Evolutionary conservation across 2,113 vertebrate species (phyloP), one percentile per base, ranked within the genome.

Genomic region (Scartelaos histophorus): DNA sequence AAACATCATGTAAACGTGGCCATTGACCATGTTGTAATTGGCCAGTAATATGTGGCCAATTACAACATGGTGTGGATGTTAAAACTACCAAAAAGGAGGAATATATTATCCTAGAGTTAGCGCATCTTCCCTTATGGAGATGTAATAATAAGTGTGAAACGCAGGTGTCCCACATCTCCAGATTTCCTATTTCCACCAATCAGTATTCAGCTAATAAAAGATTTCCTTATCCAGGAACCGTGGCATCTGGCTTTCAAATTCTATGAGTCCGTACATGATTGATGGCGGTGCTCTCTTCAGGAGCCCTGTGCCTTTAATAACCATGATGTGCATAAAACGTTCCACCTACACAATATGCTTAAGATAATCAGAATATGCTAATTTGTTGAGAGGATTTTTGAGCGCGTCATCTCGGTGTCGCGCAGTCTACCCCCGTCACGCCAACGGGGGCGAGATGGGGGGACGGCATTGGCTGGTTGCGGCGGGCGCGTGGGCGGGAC

Each of bases 291-390:
- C 68, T 51, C 35, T 51, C 53, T 57, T 66, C n/a, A 67, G 34
- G 49, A 3, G 24, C 24, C 13, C 71, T 49, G 29, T 54, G 34
- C 15, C 69, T 57, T 77, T 79, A 57, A 76, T 5, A 11, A 69
- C 51, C 15, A 56, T 45, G 46, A 54, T 54, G 43, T 60, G 16
- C 46, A 56, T 25, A 49, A 67, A 73, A 54, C 69, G 62, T 60
- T 13, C 56, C 69, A 57, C 60, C 35, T 35, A 69, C 75, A 75
- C 60, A 54, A 66, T 47, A 69, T 69, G 70, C 68, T 64, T 74
- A 9, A 21, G 58, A 75, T 75, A 51, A 66, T 76, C 7, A 34
- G 2, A 69, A 71, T 74, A 54, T 74, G 58, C 64, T 22, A 24
- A 74, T 80, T 62, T 72, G 60, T 71, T 34, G 58, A 67, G 54